Conservation (phyloP, 2,797 vertebrate genomes). For the Mormyrops boulengeri region DNA sequence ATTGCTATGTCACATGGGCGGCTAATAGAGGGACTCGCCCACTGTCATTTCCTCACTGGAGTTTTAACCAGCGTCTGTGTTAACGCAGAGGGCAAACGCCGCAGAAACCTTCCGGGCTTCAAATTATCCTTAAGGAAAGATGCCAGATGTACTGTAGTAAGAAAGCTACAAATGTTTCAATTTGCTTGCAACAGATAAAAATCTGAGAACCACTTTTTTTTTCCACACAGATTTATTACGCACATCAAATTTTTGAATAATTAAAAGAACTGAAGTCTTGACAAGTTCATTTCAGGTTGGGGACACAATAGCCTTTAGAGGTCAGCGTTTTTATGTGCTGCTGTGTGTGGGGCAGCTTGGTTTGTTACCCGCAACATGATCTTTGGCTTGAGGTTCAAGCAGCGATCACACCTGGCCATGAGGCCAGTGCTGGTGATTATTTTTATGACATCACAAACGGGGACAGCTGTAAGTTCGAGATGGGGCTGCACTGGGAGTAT, state of each 20-base stretch:
- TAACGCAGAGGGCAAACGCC: neutral
- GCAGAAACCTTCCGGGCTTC: neutral
- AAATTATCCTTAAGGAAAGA: neutral
- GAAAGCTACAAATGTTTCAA: conserved; percentile 13
- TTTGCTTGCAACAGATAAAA: neutral
- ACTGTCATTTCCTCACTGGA: neutral
- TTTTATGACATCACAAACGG: neutral
- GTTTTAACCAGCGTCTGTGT: conserved; percentile 10
- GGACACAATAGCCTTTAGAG: neutral
- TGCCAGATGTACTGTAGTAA: neutral
- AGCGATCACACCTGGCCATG: neutral
- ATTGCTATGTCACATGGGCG: neutral
- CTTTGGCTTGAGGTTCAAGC: neutral
- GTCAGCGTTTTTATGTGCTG: neutral
- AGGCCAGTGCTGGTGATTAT: neutral
- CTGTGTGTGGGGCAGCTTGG: neutral
- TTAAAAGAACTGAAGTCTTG: neutral
- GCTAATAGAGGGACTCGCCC: neutral
- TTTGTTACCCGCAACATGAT: neutral
- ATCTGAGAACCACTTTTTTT: neutral
- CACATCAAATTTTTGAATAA: neutral
- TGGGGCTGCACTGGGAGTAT: neutral
- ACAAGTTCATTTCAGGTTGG: neutral
- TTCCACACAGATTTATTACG: neutral
- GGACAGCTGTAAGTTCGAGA: neutral